A percentile compares a stretch with the other conserved stretches of the same genome.
Conservation (phyloP, 2,888 invertebrate genomes). For the Brachycybe producta region DNA sequence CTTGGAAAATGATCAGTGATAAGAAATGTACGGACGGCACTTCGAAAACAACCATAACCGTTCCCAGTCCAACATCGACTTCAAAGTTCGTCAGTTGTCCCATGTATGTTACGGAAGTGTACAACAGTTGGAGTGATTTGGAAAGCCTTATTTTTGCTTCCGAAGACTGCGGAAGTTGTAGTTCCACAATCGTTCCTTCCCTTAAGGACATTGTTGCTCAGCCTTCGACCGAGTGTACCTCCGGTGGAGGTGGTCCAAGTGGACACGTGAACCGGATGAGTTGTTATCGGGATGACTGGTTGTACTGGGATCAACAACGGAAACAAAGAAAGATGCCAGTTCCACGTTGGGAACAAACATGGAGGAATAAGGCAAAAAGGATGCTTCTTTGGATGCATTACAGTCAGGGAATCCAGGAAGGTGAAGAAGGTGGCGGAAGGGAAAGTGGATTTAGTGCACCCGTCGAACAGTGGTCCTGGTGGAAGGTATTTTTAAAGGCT, state of each 20-base stretch:
- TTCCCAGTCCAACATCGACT: not conserved
- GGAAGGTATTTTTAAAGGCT: conserved; percentile 24
- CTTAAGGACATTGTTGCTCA: too few species aligned
- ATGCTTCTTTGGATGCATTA: conserved; percentile 28
- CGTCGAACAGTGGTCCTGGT: conserved; percentile 23
- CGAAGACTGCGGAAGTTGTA: conserved; percentile 12
- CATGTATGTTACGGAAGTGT: conserved; percentile 1
- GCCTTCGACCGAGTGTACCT: not conserved
- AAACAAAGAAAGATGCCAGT: conserved; percentile 21
- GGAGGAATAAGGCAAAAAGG: conserved; percentile 25
- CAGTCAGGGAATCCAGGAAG: conserved; percentile 21
- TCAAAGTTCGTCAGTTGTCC: not conserved
- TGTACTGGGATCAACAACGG: conserved; percentile 26
- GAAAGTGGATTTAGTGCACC: conserved; percentile 14
- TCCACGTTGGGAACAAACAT: conserved; percentile 18
- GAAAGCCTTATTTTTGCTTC: conserved; percentile 26
- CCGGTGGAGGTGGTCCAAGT: not conserved
- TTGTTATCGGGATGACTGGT: conserved; percentile 25
- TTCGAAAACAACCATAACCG: not conserved
- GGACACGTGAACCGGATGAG: conserved; percentile 24
- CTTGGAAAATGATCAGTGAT: conserved; percentile 18
- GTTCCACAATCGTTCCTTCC: not conserved
- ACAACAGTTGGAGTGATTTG: conserved; percentile 25
- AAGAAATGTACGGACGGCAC: not conserved
- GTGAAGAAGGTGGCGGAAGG: too few species aligned